These are phyloP conservation scores for Drosophila cracens DNA, from an alignment of 2,888 invertebrate species.

Conservation along the genomic window DNA sequence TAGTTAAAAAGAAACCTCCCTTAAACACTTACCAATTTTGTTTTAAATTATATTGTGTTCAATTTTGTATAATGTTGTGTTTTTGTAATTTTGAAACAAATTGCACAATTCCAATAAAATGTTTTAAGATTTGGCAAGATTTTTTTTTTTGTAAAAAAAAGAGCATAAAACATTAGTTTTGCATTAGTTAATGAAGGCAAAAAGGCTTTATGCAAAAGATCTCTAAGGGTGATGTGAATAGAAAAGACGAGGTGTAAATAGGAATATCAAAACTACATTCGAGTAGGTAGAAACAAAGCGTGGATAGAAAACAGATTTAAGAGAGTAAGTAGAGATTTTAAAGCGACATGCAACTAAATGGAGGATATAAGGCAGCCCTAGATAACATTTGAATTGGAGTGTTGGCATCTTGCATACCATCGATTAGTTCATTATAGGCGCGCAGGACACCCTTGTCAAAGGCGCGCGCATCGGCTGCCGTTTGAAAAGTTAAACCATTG, in stretches of 20 bases:
- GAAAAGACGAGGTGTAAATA: constrained; percentile 8
- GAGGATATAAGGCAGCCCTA: background rate
- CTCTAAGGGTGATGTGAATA: constrained; percentile 26
- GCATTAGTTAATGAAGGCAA: constrained; percentile 69
- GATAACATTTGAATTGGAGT: background rate
- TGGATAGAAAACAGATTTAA: constrained; percentile 20
- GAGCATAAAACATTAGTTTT: constrained; percentile 68
- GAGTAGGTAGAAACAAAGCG: constrained; percentile 25
- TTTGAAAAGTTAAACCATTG: constrained; percentile 98
- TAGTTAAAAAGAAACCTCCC: constrained; percentile 50
- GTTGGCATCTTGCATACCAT: constrained; percentile 89
- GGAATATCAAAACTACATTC: constrained; percentile 11
- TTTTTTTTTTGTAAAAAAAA: constrained; percentile 42
- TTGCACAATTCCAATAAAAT: constrained; percentile 72
- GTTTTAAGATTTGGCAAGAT: constrained; percentile 50
- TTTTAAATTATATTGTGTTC: constrained; percentile 50
- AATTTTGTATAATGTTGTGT: constrained; percentile 50
- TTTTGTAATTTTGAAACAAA: constrained; percentile 57
- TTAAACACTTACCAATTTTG: constrained; percentile 71
- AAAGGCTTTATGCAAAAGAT: constrained; percentile 47
- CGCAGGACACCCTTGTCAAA: constrained; percentile 96
- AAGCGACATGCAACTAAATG: constrained; percentile 54
- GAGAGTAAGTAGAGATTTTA: constrained; percentile 3
- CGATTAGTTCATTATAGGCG: constrained; percentile 94
- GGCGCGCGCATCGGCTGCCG: constrained; percentile 96